A percentile compares a stretch with the other conserved stretches of the same genome.
These are phyloP conservation scores for Anneissia japonica DNA, from an alignment of 35 echinoderm and acorn worm species.

Conservation along the genomic window DNA sequence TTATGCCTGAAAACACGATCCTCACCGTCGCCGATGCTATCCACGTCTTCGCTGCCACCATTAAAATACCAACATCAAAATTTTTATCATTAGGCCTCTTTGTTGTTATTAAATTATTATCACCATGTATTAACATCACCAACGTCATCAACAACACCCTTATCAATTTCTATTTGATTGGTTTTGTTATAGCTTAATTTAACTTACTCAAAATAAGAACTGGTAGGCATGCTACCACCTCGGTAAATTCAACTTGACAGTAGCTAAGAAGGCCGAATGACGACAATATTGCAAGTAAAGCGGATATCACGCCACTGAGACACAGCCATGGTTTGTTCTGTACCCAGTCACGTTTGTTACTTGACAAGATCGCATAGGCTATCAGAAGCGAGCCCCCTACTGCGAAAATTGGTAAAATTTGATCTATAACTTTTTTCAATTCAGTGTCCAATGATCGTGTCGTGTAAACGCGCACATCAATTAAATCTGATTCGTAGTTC, in stretches of 20 bases:
- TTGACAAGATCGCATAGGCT: conserved; percentile 78
- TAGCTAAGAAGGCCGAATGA: conserved; percentile 72
- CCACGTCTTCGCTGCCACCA: too few relatives aligned
- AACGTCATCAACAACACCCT: too few relatives aligned
- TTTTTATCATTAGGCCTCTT: too few relatives aligned
- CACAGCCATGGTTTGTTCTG: conserved; percentile 93
- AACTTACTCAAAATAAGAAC: conserved; percentile 89
- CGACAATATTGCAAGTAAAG: conserved; percentile 73
- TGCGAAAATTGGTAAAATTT: conserved; percentile 62
- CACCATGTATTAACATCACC: too few relatives aligned
- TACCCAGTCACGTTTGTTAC: conserved; percentile 96
- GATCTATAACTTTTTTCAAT: conserved; percentile 48
- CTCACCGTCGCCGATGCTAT: too few relatives aligned
- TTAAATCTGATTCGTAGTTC: conserved; percentile 36
- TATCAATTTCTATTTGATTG: too few relatives aligned
- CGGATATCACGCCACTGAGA: conserved; percentile 70
- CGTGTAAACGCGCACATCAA: conserved; percentile 34
- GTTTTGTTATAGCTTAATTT: too few relatives aligned
- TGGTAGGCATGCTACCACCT: conserved; percentile 87
- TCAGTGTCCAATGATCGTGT: conserved; percentile 57
- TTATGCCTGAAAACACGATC: too few relatives aligned
- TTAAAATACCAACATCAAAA: too few relatives aligned
- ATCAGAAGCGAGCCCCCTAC: conserved; percentile 68
- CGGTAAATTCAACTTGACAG: conserved; percentile 52
- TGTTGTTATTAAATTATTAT: too few relatives aligned